Conservation (phyloP, 2,113 vertebrate genomes). For the Galbula dea region DNA sequence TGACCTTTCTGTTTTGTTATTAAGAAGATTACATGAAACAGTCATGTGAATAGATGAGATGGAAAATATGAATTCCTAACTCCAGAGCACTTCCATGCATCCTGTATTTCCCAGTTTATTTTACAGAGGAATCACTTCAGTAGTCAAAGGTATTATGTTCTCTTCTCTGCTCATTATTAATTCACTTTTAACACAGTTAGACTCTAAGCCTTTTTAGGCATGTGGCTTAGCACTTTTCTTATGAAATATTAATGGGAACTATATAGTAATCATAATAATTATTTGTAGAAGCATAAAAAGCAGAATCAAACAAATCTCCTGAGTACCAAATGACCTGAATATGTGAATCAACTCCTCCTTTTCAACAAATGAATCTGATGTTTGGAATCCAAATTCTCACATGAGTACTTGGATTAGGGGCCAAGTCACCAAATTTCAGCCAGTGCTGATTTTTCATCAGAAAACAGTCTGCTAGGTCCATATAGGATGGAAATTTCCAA, state of each 20-base stretch:
- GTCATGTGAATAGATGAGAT: background rate
- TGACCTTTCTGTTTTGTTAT: background rate
- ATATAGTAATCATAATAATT: background rate
- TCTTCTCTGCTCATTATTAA: background rate
- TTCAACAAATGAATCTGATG: background rate
- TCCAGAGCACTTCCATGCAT: slow-evolving; percentile 6
- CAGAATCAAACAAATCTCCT: background rate
- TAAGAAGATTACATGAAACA: slow-evolving; percentile 48
- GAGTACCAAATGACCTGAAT: background rate
- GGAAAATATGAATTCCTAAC: slow-evolving; percentile 17
- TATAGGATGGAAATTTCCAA: background rate
- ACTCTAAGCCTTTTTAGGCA: background rate
- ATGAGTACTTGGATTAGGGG: background rate
- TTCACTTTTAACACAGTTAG: background rate
- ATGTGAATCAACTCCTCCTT: background rate
- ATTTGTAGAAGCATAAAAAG: background rate
- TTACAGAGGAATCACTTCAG: slow-evolving; percentile 33
- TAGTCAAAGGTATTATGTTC: slow-evolving; percentile 38
- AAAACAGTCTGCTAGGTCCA: background rate
- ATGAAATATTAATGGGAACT: background rate
- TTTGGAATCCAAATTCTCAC: background rate
- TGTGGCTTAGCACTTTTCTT: background rate
- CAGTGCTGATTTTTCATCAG: background rate
- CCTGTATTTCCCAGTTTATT: slow-evolving; percentile 13
- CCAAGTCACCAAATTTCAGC: background rate